phyloP scores from a whole-genome alignment of 2,113 vertebrate genomes.

The Sorex fumeus region DNA sequence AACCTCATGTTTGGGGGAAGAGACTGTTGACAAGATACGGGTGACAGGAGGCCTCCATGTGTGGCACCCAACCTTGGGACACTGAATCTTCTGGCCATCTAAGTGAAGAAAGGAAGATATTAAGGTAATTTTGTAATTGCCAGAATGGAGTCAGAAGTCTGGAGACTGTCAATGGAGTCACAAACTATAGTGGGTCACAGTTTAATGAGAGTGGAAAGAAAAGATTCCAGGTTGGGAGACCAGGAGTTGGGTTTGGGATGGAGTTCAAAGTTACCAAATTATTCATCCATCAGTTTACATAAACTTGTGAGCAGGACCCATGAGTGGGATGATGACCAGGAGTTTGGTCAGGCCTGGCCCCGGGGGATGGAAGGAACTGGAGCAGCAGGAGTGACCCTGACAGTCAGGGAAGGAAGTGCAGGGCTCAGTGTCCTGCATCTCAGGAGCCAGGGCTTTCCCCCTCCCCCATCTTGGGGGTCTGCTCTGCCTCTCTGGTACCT shows the following conservation, averaged over 20 bases:
- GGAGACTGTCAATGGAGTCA: not conserved
- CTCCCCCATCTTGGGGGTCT: not conserved
- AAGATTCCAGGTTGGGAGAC: not conserved
- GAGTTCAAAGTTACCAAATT: conserved; percentile 10
- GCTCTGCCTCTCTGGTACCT: not conserved
- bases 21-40: not conserved
- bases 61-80: not conserved
- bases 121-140: not conserved
- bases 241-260: conserved; percentile 1
- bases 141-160: not conserved
- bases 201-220: not conserved
- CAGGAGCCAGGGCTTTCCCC: not conserved
- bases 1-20: not conserved
- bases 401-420: not conserved
- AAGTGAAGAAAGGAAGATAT: not conserved
- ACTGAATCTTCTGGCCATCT: not conserved
- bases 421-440: not conserved
- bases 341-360: not conserved
- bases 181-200: not conserved
- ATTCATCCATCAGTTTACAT: not conserved
- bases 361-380: not conserved
- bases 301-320: not conserved
- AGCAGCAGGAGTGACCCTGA: not conserved
- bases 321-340: not conserved
- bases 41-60: not conserved